A percentile compares a stretch with the other conserved stretches of the same genome.
Conservation (phyloP, 1,140 invertebrate species). For the Meloidogyne floridensis region DNA sequence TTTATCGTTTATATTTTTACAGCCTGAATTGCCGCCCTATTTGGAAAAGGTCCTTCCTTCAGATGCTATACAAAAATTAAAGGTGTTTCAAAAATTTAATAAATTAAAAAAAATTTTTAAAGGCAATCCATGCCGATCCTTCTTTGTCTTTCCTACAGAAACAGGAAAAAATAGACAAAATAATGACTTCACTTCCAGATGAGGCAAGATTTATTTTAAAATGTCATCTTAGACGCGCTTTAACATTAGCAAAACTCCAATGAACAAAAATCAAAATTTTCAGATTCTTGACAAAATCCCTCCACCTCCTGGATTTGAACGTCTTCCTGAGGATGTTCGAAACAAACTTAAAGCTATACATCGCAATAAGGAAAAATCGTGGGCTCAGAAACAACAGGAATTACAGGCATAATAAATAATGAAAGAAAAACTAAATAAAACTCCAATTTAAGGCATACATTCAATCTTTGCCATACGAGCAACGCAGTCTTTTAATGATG, state of each 20-base stretch:
- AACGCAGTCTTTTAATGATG: slow-evolving; percentile 37
- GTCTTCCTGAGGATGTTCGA: slow-evolving; percentile 46
- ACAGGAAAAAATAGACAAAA: slow-evolving; percentile 55
- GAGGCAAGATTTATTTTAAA: slow-evolving; percentile 24
- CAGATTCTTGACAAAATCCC: slow-evolving; percentile 56
- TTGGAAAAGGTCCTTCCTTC: slow-evolving; percentile 49
- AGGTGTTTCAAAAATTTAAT: not conserved
- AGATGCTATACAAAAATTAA: slow-evolving; percentile 50
- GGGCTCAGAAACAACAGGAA: slow-evolving; percentile 51
- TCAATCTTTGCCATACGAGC: slow-evolving; percentile 39
- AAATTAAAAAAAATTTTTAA: not conserved
- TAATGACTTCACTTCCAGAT: slow-evolving; percentile 47
- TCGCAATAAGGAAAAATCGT: slow-evolving; percentile 45
- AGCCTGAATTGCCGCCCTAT: slow-evolving; percentile 51
- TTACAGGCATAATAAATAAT: slow-evolving; percentile 28
- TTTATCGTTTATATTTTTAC: slow-evolving; percentile 9
- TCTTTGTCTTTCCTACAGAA: slow-evolving; percentile 48
- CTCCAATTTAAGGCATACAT: slow-evolving; percentile 27
- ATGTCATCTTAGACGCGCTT: too few species aligned
- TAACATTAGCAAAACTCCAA: not conserved
- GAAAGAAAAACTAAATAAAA: not conserved
- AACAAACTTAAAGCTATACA: slow-evolving; percentile 48
- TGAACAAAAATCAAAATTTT: not conserved
- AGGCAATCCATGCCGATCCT: slow-evolving; percentile 47
- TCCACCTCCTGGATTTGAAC: slow-evolving; percentile 52